Evolutionary conservation across 1,140 invertebrate species (phyloP), one percentile per base, ranked within the genome.

Genomic region (Cotesia vestalis): DNA sequence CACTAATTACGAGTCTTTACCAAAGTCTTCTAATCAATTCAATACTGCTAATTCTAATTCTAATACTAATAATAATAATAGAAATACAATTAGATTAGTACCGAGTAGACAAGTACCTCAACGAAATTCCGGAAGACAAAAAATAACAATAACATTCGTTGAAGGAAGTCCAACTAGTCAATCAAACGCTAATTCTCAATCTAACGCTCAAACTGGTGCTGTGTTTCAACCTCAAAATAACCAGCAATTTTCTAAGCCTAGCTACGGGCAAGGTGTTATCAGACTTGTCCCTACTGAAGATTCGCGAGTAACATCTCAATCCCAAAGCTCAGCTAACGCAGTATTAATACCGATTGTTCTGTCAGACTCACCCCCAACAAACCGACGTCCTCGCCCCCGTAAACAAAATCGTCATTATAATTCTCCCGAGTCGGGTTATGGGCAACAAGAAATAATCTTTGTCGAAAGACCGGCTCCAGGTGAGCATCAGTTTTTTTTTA

Each of bases 181-280:
- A 17, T 12, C 14, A 36, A 14, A 38, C 69, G 68, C 17, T 3
- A 63, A 60, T 34, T 35, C 40, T 9, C 69, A 9, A 17, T 71
- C 76, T 3, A 73, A 57, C 38, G 72, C 72, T 1, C 63, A 67
- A 60, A 72, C 75, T 3, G 74, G 51, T 20, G 71, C 70, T 17
- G 17, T 53, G 40, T n/a, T 46, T 27, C 59, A 61, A 12, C 27
- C 27, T 61, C 20, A 17, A 34, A 34, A 12, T 27, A 61, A 34
- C 59, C 59, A 27, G 3, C 27, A 27, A 27, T 27, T 27, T 27
- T 27, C 27, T 27, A 27, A 27, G 11, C 11, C 59, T 27, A 6
- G 2, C 4, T 27, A 61, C 5, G 11, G 14, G 34, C 59, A 61
- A 57, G 2, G 53, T 57, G 40, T 46, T 8, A 46, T 46, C 2